phyloP scores from a whole-genome alignment of 2,113 vertebrate species.

The Pluvialis apricaria region DNA sequence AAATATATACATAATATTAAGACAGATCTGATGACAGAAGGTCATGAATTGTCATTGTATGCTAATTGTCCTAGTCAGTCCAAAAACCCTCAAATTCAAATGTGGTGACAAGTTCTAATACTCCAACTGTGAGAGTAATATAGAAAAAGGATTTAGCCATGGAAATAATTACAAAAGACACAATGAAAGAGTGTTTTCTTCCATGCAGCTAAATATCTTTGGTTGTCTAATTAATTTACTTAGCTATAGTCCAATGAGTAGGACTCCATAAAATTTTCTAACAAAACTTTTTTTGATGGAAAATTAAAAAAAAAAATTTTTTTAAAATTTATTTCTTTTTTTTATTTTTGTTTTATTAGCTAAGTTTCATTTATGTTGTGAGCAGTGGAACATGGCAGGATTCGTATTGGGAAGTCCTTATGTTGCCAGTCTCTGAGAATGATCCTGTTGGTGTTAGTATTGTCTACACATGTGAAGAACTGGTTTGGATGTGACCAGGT shows the following conservation, averaged over 20 bases:
- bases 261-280: not conserved
- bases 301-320: not conserved
- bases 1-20: not conserved
- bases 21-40: not conserved
- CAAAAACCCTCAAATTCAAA: not conserved
- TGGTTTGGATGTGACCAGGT: not conserved
- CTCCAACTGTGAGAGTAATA: not conserved
- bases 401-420: not conserved
- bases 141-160: not conserved
- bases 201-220: not conserved
- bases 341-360: not conserved
- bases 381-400: not conserved
- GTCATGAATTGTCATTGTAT: not conserved
- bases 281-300: not conserved
- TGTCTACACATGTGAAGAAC: not conserved
- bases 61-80: not conserved
- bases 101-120: not conserved
- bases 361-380: not conserved
- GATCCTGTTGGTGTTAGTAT: accelerated
- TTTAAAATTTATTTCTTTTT: not conserved
- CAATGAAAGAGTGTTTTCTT: not conserved
- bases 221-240: not conserved
- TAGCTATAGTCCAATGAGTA: not conserved
- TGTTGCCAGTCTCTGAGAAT: not conserved
- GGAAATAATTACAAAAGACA: not conserved